phyloP scores from a whole-genome alignment of 2,797 vertebrate species.

The Gymnothorax javanicus region DNA sequence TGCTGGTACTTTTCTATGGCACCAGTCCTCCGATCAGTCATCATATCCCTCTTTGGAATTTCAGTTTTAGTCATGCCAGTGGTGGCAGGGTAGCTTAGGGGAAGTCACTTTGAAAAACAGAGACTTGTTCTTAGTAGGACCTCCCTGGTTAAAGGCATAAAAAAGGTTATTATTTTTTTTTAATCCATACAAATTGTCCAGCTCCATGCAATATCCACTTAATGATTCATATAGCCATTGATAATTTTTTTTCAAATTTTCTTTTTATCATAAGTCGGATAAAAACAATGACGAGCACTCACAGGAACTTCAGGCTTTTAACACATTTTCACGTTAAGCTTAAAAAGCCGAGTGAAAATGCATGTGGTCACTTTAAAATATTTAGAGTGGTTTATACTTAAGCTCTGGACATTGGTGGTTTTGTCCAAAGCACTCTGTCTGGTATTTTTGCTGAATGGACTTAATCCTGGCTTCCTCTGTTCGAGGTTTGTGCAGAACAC shows the following conservation, averaged over 20 bases:
- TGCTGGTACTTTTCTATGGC: too few relatives aligned
- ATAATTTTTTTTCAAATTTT: too few relatives aligned
- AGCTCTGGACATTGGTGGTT: background rate
- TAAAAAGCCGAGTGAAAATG: background rate
- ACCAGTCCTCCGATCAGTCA: background rate
- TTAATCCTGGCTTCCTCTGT: constrained; percentile 1
- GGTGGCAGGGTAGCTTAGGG: too few relatives aligned
- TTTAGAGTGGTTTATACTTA: background rate
- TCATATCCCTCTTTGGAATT: background rate
- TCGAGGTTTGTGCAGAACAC: background rate
- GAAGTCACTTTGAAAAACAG: too few relatives aligned
- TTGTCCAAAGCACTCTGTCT: background rate
- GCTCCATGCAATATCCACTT: background rate
- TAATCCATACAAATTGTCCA: too few relatives aligned
- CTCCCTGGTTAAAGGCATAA: too few relatives aligned
- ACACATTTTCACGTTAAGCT: background rate
- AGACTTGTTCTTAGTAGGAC: too few relatives aligned
- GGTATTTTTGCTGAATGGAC: background rate
- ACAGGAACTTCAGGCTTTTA: background rate
- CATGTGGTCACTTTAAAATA: background rate
- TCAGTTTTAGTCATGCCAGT: background rate
- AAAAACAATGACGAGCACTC: background rate
- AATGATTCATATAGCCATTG: too few relatives aligned
- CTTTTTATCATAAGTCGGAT: background rate
- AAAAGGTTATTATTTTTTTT: too few relatives aligned